These are phyloP conservation scores for Masnerella sp. DNA, from an alignment of 2,888 invertebrate genomes.

Conservation along the genomic window DNA sequence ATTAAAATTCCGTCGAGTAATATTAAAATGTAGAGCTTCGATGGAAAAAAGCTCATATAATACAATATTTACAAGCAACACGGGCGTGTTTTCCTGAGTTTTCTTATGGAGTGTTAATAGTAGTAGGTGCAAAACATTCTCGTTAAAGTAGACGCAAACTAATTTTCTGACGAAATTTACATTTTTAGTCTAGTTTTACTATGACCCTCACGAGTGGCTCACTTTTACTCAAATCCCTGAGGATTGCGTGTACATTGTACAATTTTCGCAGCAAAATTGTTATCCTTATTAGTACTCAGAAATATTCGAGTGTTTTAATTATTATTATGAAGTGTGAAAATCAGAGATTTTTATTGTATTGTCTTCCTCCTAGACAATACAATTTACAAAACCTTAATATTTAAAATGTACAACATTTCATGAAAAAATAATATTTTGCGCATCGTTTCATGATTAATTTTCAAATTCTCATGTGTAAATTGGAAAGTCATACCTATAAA, in stretches of 20 bases:
- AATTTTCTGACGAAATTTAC: conserved; percentile 62
- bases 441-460: too few species aligned
- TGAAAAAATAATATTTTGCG: too few species aligned
- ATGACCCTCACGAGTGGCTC: conserved; percentile 53
- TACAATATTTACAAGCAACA: conserved; percentile 37
- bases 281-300: background rate
- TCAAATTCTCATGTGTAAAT: too few species aligned
- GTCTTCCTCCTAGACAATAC: too few species aligned
- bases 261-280: conserved; percentile 58
- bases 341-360: too few species aligned
- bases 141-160: conserved; percentile 62
- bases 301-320: too few species aligned
- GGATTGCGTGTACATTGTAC: conserved; percentile 41
- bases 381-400: too few species aligned
- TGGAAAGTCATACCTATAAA: too few species aligned
- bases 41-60: conserved; percentile 27
- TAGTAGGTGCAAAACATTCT: conserved; percentile 52
- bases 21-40: too few species aligned
- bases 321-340: too few species aligned
- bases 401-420: too few species aligned
- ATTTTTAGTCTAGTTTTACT: conserved; percentile 43
- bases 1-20: conserved; percentile 32
- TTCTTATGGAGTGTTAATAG: conserved; percentile 16
- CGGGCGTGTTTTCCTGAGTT: conserved; percentile 39
- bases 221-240: conserved; percentile 38